Evolutionary conservation across 2,113 vertebrate genomes (phyloP), one percentile per base, ranked within the genome.

Genomic region (Phyllostomus hastatus): DNA sequence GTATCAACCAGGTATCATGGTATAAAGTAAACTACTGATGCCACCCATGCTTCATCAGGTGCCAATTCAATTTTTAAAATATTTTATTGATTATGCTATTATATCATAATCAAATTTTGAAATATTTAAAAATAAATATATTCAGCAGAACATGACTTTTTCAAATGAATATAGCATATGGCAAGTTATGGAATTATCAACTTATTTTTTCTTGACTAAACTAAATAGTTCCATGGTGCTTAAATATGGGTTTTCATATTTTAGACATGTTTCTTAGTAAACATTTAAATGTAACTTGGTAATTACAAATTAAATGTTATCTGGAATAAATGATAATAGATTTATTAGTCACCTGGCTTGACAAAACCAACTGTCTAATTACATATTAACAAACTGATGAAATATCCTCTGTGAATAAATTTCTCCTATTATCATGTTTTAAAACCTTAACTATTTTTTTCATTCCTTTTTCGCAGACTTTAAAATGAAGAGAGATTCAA

Each of bases 301-400:
- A 96, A 91, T 91, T 38, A 94, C 46, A 91, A 90, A 78, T 88
- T 93, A 89, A 95, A 89, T 61, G 11, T 4, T 88, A 88, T 7
- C 31, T 70, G 7, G 15, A 96, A 91, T 85, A 73, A 81, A 46
- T 81, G 48, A 59, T 43, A 78, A 83, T 7, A 72, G 72, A 94
- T 41, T 85, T 87, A 89, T 10, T 83, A 54, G 4, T 93, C 38
- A 95, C 5, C 7, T 50, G 38, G 89, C 28, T n/a, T 75, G 20
- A 94, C 8, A 80, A 80, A 72, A 92, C 85, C 41, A 93, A 83
- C 52, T 75, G 69, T 83, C 20, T 90, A 94, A 90, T 76, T 94
- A 90, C 1, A 76, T 70, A 84, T 2, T 85, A 41, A 88, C 31
- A 97, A 97, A 66, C 9, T 76, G 67, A 61, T 81, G 5, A 31